Evolutionary conservation across 1,140 invertebrate species (phyloP), one percentile per base, ranked within the genome.

Genomic region (Battus philenor): DNA sequence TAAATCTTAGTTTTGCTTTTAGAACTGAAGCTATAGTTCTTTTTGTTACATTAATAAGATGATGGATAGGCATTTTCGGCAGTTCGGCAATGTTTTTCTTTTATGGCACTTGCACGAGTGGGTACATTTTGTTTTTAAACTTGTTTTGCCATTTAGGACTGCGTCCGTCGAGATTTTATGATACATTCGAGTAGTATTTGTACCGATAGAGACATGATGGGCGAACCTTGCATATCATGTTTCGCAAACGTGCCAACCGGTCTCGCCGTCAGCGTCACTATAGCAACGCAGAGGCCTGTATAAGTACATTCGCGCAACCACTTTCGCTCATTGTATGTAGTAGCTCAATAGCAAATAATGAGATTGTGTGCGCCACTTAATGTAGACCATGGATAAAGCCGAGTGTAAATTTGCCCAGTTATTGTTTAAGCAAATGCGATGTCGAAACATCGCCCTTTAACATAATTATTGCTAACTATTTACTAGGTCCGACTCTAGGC

Each of bases 31-130:
- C 68, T 68, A 77, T 59, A 65, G 62, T 71, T 64, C 64, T 77
- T 69, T 73, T 79, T 78, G 75, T 80, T 79, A 17, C 56, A 69
- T 64, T 76, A 69, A 79, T 84, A 71, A 69, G 58, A 75, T 71
- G 68, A 79, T 73, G 62, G 73, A 79, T 81, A 78, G 64, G 59
- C 70, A 50, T 72, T 72, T 78, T 64, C 54, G 72, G 62, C 70
- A 63, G 58, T 50, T 47, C 50, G 47, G 26, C 50, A 43, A 55
- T 59, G 50, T 54, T 54, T 48, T 61, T 63, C 62, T 58, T 59
- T 62, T 58, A 65, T 58, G 54, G 59, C 24, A 18, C 32, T 39
- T 36, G 39, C 38, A 53, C 56, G 50, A 47, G n/a, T n/a, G n/a
- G n/a, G n/a, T n/a, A n/a, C n/a, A n/a, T n/a, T n/a, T n/a, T n/a